A percentile compares a stretch with the other conserved stretches of the same genome.
phyloP scores from a whole-genome alignment of 1,140 invertebrate species.

The Drosophila busckii region DNA sequence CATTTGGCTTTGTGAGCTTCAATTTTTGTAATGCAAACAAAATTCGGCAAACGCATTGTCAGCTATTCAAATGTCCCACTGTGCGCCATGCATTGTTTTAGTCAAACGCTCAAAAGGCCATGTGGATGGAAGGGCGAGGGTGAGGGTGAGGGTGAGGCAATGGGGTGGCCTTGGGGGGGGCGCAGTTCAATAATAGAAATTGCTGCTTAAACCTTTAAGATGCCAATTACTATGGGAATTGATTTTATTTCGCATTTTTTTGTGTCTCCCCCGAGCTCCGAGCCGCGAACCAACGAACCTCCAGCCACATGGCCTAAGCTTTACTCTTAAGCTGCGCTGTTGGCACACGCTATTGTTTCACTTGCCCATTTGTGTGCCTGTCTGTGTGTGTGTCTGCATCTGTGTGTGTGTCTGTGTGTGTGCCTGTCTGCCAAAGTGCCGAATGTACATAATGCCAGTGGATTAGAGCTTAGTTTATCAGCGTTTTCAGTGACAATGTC shows the following conservation, averaged over 20 bases:
- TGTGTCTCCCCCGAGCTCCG: too few relatives aligned
- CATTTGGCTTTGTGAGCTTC: too few relatives aligned
- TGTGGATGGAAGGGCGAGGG: too few relatives aligned
- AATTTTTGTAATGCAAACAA: too few relatives aligned
- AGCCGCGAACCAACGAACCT: too few relatives aligned
- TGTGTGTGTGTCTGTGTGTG: conserved; percentile 19
- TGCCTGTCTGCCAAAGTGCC: conserved; percentile 39
- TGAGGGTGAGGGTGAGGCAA: too few relatives aligned
- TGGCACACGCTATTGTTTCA: conserved; percentile 23
- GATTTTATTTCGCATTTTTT: conserved; percentile 61
- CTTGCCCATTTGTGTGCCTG: conserved; percentile 9
- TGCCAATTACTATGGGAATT: conserved; percentile 73
- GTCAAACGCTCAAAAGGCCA: too few relatives aligned
- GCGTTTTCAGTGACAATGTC: conserved; percentile 67
- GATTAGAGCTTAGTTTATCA: conserved; percentile 74
- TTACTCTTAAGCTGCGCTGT: neutral
- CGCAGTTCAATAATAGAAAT: conserved; percentile 57
- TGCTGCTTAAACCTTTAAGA: conserved; percentile 62
- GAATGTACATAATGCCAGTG: conserved; percentile 74
- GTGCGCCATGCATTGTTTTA: too few relatives aligned
- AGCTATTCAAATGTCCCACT: too few relatives aligned
- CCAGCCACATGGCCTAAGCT: too few relatives aligned
- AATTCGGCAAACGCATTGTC: too few relatives aligned
- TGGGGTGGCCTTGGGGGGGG: conserved; percentile 8
- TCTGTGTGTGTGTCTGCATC: conserved; percentile 16